Conservation (phyloP, 1,140 invertebrate genomes). For the Nylanderia fulva region DNA sequence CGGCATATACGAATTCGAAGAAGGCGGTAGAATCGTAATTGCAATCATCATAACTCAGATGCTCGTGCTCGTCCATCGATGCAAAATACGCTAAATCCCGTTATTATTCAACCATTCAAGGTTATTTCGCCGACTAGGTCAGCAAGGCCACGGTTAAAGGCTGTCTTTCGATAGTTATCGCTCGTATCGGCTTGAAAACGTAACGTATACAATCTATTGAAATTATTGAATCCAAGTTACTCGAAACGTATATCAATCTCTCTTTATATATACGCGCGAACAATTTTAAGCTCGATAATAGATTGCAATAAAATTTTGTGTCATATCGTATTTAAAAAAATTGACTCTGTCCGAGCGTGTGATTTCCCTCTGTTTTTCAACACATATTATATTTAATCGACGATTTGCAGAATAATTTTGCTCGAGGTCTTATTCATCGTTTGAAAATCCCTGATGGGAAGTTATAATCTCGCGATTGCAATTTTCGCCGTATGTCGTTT, state of each 20-base stretch:
- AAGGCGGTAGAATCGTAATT: constrained; percentile 5
- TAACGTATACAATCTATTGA: neutral
- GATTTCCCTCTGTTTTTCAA: neutral
- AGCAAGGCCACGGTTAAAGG: constrained; percentile 51
- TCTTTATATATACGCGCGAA: neutral
- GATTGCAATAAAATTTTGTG: neutral
- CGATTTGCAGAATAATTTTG: neutral
- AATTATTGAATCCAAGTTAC: neutral
- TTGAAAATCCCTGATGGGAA: neutral
- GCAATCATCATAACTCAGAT: neutral
- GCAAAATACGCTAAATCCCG: constrained; percentile 44
- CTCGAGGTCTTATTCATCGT: neutral
- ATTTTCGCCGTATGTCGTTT: constrained; percentile 33
- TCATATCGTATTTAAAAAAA: no score
- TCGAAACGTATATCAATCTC: constrained; percentile 14
- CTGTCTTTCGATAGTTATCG: constrained; percentile 39
- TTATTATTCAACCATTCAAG: constrained; percentile 57
- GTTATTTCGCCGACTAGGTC: constrained; percentile 28
- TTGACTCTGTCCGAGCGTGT: neutral
- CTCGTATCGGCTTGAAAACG: constrained; percentile 9
- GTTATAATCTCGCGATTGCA: constrained; percentile 32
- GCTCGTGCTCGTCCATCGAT: neutral
- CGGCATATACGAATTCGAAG: neutral
- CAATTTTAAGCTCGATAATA: neutral
- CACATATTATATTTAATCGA: constrained; percentile 18